Conservation (phyloP, 64 coral and sea anemone genomes). For the Orbicella faveolata region DNA sequence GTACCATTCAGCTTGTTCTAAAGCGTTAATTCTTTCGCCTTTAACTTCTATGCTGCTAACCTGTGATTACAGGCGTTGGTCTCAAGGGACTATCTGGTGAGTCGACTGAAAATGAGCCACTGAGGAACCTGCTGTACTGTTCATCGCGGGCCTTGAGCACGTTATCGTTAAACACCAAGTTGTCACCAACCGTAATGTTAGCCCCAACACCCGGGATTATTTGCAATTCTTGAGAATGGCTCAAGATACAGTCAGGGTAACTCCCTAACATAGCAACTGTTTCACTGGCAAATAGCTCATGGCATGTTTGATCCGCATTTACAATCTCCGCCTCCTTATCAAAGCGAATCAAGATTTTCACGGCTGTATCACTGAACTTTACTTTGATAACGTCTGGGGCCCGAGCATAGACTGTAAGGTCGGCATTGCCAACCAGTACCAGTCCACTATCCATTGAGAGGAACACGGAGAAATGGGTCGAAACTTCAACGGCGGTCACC, state of each 20-base stretch:
- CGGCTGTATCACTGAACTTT: slow-evolving; percentile 49
- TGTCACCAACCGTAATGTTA: slow-evolving; percentile 21
- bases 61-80: slow-evolving; percentile 52
- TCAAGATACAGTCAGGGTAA: slow-evolving; percentile 9
- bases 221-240: not conserved
- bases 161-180: slow-evolving; percentile 25
- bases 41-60: slow-evolving; percentile 15
- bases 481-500: too few species aligned
- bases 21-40: too few species aligned
- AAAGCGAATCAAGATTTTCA: slow-evolving; percentile 46
- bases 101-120: slow-evolving; percentile 18
- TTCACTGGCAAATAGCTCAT: slow-evolving; percentile 20
- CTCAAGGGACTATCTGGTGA: slow-evolving; percentile 33
- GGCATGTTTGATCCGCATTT: slow-evolving; percentile 19
- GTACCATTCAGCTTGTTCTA: too few species aligned
- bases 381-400: slow-evolving; percentile 29
- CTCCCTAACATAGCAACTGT: slow-evolving; percentile 38
- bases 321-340: slow-evolving; percentile 46
- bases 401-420: not conserved
- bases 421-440: not conserved
- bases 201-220: slow-evolving; percentile 51
- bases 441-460: too few species aligned
- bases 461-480: too few species aligned
- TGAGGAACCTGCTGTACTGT: slow-evolving; percentile 12
- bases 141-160: slow-evolving; percentile 50